Conservation (phyloP, 2,113 vertebrate species). For the Stigmatopora argus region DNA sequence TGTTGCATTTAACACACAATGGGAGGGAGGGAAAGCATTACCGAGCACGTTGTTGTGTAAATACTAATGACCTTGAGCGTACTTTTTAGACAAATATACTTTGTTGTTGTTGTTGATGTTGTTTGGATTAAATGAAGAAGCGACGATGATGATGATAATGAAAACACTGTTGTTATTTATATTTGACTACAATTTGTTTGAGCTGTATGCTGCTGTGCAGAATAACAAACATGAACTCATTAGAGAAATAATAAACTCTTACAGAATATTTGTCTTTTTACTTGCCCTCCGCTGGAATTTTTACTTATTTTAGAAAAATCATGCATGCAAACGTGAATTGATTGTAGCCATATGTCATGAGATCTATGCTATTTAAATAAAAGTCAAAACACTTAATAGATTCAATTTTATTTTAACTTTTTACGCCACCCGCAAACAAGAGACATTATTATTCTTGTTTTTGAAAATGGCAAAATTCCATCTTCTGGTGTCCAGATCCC, state of each 20-base stretch:
- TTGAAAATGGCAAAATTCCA: not conserved
- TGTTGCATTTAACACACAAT: constrained; percentile 70
- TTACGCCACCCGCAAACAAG: no score
- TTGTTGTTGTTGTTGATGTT: constrained; percentile 39
- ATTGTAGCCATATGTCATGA: no score
- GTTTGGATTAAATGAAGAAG: constrained; percentile 72
- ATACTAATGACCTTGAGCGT: constrained; percentile 64
- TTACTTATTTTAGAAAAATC: not conserved
- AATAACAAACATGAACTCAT: constrained; percentile 72
- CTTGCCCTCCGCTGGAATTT: not conserved
- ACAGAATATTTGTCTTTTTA: constrained; percentile 4
- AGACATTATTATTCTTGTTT: no score
- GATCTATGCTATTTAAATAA: no score
- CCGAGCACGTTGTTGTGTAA: constrained; percentile 70
- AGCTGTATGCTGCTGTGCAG: constrained; percentile 75
- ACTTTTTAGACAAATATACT: constrained; percentile 53
- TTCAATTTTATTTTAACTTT: no score
- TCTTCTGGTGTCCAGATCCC: not conserved
- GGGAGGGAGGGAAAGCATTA: constrained; percentile 57
- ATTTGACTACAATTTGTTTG: constrained; percentile 70
- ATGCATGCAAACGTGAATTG: no score
- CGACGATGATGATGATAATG: constrained; percentile 40
- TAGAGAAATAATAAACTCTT: constrained; percentile 67
- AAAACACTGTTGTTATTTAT: constrained; percentile 78
- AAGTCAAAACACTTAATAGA: no score